These are phyloP conservation scores for Epizoanthus illoricatus DNA, from an alignment of 92 coral and sea anemone genomes.

Conservation along the genomic window DNA sequence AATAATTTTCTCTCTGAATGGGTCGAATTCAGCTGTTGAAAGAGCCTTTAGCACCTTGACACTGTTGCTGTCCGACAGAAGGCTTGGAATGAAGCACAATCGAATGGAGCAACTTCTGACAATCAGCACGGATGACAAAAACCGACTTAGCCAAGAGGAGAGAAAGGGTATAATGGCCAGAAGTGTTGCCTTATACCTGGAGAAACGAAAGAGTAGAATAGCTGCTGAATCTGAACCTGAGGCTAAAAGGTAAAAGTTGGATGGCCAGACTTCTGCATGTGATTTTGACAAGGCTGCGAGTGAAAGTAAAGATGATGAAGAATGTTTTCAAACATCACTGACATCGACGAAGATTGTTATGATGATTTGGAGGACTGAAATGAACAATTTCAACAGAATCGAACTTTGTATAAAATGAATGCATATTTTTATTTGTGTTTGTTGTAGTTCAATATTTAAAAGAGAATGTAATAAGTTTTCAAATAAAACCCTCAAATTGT, in stretches of 20 bases:
- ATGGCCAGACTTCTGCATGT: neutral
- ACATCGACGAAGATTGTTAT: neutral
- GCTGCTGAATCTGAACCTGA: neutral
- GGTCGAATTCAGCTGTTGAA: conserved; percentile 18
- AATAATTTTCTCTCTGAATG: neutral
- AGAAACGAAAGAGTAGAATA: neutral
- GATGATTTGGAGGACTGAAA: neutral
- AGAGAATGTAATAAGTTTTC: too few species aligned
- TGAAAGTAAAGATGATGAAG: neutral
- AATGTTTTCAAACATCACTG: neutral
- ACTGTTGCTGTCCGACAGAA: conserved; percentile 17
- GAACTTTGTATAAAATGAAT: too few species aligned
- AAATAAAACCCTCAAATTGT: too few species aligned
- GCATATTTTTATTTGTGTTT: too few species aligned
- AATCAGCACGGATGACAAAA: conserved; percentile 12
- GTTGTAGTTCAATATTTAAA: too few species aligned
- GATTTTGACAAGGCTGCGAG: neutral
- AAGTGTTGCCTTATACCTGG: neutral
- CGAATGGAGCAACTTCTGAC: conserved; percentile 25
- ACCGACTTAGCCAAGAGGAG: conserved; percentile 28
- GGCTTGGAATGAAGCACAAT: conserved; percentile 16
- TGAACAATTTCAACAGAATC: neutral
- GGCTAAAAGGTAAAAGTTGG: neutral
- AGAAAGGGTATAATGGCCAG: conserved; percentile 1
- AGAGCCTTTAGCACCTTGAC: conserved; percentile 37